phyloP scores from a whole-genome alignment of 2,888 invertebrate species.

The Drosophila macrospina region DNA sequence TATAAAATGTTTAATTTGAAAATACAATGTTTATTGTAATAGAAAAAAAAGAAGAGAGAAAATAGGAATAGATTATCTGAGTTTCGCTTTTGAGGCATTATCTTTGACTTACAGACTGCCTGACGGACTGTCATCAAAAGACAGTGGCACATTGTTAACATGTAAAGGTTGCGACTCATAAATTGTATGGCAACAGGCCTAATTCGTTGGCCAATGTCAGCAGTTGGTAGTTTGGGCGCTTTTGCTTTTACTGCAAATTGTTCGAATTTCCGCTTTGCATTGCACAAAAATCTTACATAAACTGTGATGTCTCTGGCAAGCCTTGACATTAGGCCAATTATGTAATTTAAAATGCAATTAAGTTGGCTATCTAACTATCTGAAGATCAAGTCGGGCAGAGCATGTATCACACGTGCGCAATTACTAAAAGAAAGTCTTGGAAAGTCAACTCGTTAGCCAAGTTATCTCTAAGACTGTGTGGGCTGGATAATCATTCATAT shows the following conservation, averaged over 20 bases:
- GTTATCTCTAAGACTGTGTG: conserved; percentile 2
- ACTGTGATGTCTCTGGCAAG: conserved; percentile 36
- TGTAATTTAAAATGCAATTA: conserved; percentile 62
- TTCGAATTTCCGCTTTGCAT: conserved; percentile 57
- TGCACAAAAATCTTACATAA: conserved; percentile 48
- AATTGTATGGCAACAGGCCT: conserved; percentile 41
- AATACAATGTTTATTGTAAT: conserved; percentile 24
- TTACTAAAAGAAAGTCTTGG: conserved; percentile 22
- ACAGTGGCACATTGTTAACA: conserved; percentile 24
- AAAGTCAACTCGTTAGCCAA: conserved; percentile 9
- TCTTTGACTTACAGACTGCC: conserved; percentile 5
- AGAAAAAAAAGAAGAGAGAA: conserved; percentile 21
- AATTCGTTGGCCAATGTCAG: conserved; percentile 48
- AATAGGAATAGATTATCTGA: conserved; percentile 4
- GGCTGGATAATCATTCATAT: conserved; percentile 28
- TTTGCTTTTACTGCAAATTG: conserved; percentile 51
- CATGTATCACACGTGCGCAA: conserved; percentile 27
- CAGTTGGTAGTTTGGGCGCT: conserved; percentile 11
- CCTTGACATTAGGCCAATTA: conserved; percentile 60
- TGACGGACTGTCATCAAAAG: conserved; percentile 51
- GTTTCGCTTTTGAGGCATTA: conserved; percentile 42
- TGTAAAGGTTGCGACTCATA: conserved; percentile 30
- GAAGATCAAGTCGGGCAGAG: conserved; percentile 11
- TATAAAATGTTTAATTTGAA: conserved; percentile 37
- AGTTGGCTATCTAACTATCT: conserved; percentile 44